phyloP scores from a whole-genome alignment of 2,797 vertebrate species.

The Gallirallus australis region DNA sequence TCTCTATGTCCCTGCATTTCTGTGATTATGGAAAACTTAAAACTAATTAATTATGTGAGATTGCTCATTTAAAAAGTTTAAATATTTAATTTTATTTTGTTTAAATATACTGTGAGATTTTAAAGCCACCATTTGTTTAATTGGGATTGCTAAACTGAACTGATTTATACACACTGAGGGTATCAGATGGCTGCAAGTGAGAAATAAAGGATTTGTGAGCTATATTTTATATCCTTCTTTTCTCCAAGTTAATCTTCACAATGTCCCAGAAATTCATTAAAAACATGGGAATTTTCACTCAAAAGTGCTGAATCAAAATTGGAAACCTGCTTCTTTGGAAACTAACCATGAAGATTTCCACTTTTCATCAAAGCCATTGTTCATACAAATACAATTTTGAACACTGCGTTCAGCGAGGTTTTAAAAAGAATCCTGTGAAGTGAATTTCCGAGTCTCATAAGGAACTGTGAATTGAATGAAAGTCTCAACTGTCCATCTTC shows the following conservation, averaged over 20 bases:
- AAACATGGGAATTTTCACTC: neutral
- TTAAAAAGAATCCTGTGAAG: neutral
- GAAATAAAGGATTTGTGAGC: slow-evolving; percentile 9
- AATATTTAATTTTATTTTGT: slow-evolving; percentile 29
- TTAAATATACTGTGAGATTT: neutral
- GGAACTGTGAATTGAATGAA: neutral
- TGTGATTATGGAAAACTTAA: neutral
- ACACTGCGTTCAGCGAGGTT: neutral
- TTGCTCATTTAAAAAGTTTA: neutral
- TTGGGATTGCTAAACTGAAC: neutral
- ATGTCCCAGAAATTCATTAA: neutral
- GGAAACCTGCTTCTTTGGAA: neutral
- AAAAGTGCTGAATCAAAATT: neutral
- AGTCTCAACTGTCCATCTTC: neutral
- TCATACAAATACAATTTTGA: neutral
- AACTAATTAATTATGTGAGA: neutral
- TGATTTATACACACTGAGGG: neutral
- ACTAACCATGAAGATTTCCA: neutral
- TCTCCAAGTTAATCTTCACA: neutral
- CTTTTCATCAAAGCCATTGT: neutral
- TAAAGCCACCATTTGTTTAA: slow-evolving; percentile 22
- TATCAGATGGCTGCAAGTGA: neutral
- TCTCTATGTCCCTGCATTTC: neutral
- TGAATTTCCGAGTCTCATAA: neutral
- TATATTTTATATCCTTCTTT: neutral